These are phyloP conservation scores for Vanessa cardui DNA, from an alignment of 2,888 invertebrate species.

Conservation along the genomic window DNA sequence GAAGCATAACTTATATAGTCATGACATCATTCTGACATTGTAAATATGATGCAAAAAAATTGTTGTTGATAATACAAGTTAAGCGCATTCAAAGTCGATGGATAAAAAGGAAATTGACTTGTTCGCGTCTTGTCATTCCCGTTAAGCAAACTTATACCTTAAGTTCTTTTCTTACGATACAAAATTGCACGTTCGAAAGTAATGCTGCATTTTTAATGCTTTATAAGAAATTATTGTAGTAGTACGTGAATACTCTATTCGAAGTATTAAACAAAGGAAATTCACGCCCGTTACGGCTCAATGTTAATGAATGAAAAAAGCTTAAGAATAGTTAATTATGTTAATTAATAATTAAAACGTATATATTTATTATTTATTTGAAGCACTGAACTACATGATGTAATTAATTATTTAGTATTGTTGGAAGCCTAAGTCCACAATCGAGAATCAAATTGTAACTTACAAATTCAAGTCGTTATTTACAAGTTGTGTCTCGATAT, in stretches of 20 bases:
- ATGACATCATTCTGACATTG: conserved; percentile 9
- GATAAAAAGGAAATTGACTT: conserved; percentile 14
- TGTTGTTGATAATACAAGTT: conserved; percentile 9
- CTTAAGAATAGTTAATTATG: conserved; percentile 1
- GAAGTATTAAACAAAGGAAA: neutral
- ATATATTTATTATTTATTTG: no score
- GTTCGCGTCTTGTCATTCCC: conserved; percentile 3
- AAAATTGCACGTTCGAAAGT: neutral
- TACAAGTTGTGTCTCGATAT: no score
- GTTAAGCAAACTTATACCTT: neutral
- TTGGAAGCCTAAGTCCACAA: no score
- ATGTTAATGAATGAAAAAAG: neutral
- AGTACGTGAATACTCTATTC: neutral
- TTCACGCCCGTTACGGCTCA: conserved; percentile 1
- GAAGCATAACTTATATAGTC: conserved; percentile 3
- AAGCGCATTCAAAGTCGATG: conserved; percentile 13
- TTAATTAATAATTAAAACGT: no score
- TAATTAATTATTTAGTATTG: no score
- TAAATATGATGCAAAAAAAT: conserved; percentile 4
- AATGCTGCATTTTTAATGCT: neutral
- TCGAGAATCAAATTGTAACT: no score
- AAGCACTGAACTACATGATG: no score
- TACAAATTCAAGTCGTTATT: no score
- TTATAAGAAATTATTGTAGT: conserved; percentile 4
- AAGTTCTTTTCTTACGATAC: neutral